Evolutionary conservation across 2,888 invertebrate species (phyloP), one percentile per base, ranked within the genome.

Genomic region (Pteria penguin): DNA sequence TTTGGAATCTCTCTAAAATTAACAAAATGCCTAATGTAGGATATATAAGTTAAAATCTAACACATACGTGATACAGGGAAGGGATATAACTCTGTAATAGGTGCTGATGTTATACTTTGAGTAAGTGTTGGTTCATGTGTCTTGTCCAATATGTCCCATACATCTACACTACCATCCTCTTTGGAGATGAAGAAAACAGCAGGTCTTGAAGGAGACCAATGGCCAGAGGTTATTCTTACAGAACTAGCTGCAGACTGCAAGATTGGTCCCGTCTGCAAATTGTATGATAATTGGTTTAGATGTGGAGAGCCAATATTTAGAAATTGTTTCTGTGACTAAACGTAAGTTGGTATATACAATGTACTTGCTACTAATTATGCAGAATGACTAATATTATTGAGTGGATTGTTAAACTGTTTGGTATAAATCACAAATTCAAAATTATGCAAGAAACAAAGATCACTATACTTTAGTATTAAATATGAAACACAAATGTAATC

Each of bases 121-220:
- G 94, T 93, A 71, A 95, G 94, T 76, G 94, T 94, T 0, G 96
- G 94, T 80, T 94, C 94, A 83, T 96, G 95, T 81, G 95, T 95
- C 88, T 94, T 94, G 63, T 94, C 92, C 74, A 95, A 91, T 73
- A 97, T 92, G 92, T 96, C 95, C 97, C 97, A 97, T 14, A 95
- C 94, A 92, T 97, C 96, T 18, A 96, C 93, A 75, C 94, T 94
- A 2, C 97, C 97, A 92, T 96, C 96, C 29, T 93, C 93, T 26
- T 95, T 94, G 0, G 94, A 94, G 71, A 97, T 91, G 88, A 95
- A 95, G 75, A 97, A 93, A 63, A 96, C 94, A 65, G 95, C 95
- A 0, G 96, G 95, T 67, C 95, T 94, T 58, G 94, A 94, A n/a
- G 94, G 93, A n/a, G 96, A 96, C 96, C 97, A 97, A 52, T 93